Evolutionary conservation across 1,140 invertebrate species (phyloP), one percentile per base, ranked within the genome.

Genomic region (Drosophila albomicans): DNA sequence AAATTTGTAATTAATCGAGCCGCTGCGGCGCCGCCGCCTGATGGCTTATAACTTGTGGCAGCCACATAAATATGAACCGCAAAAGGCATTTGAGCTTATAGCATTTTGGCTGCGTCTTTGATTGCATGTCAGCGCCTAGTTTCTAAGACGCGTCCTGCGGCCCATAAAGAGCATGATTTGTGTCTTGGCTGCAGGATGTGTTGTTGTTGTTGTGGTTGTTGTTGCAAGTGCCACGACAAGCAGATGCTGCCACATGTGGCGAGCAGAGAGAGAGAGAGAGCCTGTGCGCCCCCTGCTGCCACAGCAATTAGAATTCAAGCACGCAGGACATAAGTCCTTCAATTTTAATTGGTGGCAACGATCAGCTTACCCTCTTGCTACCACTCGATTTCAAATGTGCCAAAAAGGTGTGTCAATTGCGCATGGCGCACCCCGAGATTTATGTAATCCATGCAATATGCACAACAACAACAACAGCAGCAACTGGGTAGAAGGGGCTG

Each of bases 381-480:
- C 51, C 6, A n/a, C 46, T 59, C 72, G 64, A 67, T 59, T 65
- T 57, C 77, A 81, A 84, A 84, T 84, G 75, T 89, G 80, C 67
- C 72, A 75, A 82, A 87, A 57, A 74, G 84, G 84, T 88, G 82
- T 89, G 84, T 77, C 82, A 75, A 54, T 67, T 77, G 52, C 38
- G 43, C 30, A 52, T 43, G 82, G 82, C 79, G 82, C 82, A 75
- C 82, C 82, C 66, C 45, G 82, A 82, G 84, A 86, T 86, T 86
- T 86, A 86, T 86, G 79, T 70, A 73, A 77, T 88, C 64, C 79
- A 87, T 86, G 59, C 76, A 54, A 51, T 80, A 84, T 84, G 73
- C 73, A 67, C 65, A 35, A 20, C 43, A 30, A 28, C 7, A 38
- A 20, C 16, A 20, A 20, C 20, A 20, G 4, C 20, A 25, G 3